These are phyloP conservation scores for Halcyon malimbica DNA, from an alignment of 2,113 vertebrate genomes.

Conservation along the genomic window DNA sequence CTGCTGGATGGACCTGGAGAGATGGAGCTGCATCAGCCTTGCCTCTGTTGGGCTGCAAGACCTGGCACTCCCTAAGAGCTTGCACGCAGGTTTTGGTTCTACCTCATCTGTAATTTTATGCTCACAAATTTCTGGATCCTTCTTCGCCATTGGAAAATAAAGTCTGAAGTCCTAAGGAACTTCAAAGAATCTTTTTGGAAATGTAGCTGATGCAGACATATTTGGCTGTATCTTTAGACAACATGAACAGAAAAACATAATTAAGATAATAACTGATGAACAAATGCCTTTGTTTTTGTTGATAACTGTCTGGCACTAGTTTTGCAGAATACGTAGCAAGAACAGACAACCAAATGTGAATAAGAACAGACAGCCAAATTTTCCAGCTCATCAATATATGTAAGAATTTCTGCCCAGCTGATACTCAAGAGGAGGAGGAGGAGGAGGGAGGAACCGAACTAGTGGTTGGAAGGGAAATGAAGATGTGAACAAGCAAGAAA, in stretches of 20 bases:
- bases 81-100: not conserved
- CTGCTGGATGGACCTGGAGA: not conserved
- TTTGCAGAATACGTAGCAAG: not conserved
- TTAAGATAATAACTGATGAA: not conserved
- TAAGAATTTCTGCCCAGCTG: not conserved
- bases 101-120: not conserved
- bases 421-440: not conserved
- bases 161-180: not conserved
- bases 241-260: not conserved
- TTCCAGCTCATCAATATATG: not conserved
- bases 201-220: not conserved
- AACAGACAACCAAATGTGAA: not conserved
- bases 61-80: not conserved
- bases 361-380: not conserved
- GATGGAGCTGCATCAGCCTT: not conserved
- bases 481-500: not conserved
- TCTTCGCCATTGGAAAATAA: not conserved
- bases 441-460: not conserved
- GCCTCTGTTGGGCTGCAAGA: not conserved
- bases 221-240: not conserved
- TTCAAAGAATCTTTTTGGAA: not conserved
- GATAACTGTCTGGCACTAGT: not conserved
- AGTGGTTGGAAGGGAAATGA: not conserved
- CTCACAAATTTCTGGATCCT: not conserved
- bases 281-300: not conserved